phyloP scores from a whole-genome alignment of 1,140 invertebrate species.

The Homalodisca vitripennis region DNA sequence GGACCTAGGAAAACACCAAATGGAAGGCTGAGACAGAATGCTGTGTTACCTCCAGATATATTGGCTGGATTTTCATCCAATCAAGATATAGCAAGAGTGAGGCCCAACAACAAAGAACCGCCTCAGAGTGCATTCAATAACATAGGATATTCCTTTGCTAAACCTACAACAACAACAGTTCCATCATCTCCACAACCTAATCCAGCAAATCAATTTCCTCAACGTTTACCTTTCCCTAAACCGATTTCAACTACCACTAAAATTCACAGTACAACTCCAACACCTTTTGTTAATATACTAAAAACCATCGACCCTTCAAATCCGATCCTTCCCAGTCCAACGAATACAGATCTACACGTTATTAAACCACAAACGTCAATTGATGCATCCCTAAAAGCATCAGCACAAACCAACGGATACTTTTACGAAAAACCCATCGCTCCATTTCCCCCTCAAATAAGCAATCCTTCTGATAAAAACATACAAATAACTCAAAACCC shows the following conservation, averaged over 20 bases:
- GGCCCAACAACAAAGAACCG: not conserved
- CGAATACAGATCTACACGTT: not conserved
- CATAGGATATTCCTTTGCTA: not conserved
- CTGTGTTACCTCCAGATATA: conserved; percentile 30
- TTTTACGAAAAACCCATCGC: not conserved
- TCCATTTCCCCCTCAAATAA: not conserved
- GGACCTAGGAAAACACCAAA: conserved; percentile 29
- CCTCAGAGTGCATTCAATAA: not conserved
- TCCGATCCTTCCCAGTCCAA: conserved; percentile 10
- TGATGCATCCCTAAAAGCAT: not conserved
- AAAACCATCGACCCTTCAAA: not conserved
- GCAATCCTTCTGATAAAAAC: not conserved
- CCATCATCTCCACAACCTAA: conserved; percentile 3
- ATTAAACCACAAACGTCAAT: not conserved
- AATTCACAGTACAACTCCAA: not conserved
- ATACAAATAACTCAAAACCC: not conserved
- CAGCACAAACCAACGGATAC: not conserved
- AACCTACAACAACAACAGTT: not conserved
- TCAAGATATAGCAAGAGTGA: not conserved
- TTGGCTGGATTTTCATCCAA: conserved; percentile 2
- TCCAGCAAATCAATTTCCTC: not conserved
- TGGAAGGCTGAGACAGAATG: conserved; percentile 32
- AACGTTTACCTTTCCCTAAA: too few relatives aligned
- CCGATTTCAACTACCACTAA: not conserved
- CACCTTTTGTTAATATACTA: not conserved